phyloP scores from a whole-genome alignment of 2,113 vertebrate species.

The Seriola quinqueradiata region DNA sequence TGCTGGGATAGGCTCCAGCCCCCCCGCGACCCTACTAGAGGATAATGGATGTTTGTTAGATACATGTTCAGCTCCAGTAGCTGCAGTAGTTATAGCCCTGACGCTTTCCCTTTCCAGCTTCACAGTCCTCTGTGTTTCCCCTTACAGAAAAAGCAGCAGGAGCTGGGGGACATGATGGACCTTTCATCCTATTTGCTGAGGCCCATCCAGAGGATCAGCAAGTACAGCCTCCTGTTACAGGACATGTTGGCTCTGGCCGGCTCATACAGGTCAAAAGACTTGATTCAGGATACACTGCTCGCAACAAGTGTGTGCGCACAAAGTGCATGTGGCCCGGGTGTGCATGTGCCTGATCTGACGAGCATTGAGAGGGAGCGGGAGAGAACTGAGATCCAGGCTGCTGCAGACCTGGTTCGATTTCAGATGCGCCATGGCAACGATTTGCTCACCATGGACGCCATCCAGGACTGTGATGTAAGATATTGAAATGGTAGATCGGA shows the following conservation, averaged over 20 bases:
- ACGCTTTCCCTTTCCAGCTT: neutral
- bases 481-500: neutral
- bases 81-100: neutral
- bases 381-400: constrained; percentile 79
- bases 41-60: neutral
- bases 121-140: neutral
- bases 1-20: no score
- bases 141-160: constrained; percentile 83
- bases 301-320: constrained; percentile 27
- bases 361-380: constrained; percentile 66
- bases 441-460: constrained; percentile 87
- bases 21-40: no score
- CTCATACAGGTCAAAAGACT: constrained; percentile 54
- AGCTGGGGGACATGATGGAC: constrained; percentile 85
- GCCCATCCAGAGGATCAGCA: constrained; percentile 88
- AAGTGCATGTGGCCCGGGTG: constrained; percentile 27
- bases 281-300: constrained; percentile 34
- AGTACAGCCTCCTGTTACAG: constrained; percentile 86
- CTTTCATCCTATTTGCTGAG: constrained; percentile 86
- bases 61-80: neutral
- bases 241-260: constrained; percentile 78
- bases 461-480: constrained; percentile 87
- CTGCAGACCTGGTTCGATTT: constrained; percentile 82
- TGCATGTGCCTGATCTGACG: constrained; percentile 49
- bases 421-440: constrained; percentile 87